These are phyloP conservation scores for Brachyistius frenatus DNA, from an alignment of 2,113 vertebrate genomes.

Conservation along the genomic window DNA sequence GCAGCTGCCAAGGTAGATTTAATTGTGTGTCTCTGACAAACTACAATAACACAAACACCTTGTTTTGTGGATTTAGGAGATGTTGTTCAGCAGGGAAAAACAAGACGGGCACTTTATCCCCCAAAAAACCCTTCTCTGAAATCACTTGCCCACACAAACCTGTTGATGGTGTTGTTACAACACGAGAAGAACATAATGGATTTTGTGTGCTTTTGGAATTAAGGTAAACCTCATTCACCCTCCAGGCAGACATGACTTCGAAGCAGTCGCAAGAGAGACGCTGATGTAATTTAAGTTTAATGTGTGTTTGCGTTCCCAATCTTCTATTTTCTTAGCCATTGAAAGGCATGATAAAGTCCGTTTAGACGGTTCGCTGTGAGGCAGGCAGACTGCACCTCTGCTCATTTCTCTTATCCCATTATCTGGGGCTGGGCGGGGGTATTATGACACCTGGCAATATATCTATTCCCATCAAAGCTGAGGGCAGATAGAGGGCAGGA, in stretches of 20 bases:
- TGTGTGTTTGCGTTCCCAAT: slow-evolving; percentile 65
- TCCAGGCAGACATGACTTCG: slow-evolving; percentile 45
- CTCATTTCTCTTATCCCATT: slow-evolving; percentile 62
- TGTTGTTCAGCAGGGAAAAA: slow-evolving; percentile 37
- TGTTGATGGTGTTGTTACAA: slow-evolving; percentile 57
- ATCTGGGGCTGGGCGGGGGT: slow-evolving; percentile 18
- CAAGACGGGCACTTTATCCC: slow-evolving; percentile 43
- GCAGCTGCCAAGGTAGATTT: slow-evolving; percentile 24
- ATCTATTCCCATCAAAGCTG: slow-evolving; percentile 49
- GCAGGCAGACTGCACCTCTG: slow-evolving; percentile 26
- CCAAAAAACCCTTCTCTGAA: slow-evolving; percentile 27
- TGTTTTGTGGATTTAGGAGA: slow-evolving; percentile 38
- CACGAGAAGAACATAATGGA: slow-evolving; percentile 55
- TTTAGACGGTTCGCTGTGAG: slow-evolving; percentile 42
- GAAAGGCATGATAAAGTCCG: slow-evolving; percentile 60
- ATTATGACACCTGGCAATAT: slow-evolving; percentile 34
- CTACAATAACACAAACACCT: slow-evolving; percentile 42
- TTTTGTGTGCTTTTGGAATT: slow-evolving; percentile 68
- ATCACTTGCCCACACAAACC: slow-evolving; percentile 64
- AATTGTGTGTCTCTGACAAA: slow-evolving; percentile 42
- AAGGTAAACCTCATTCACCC: slow-evolving; percentile 59
- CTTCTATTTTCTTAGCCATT: slow-evolving; percentile 48
- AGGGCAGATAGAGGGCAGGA: slow-evolving; percentile 48
- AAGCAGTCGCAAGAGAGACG: slow-evolving; percentile 35
- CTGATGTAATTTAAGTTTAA: slow-evolving; percentile 68